These are phyloP conservation scores for Phania funesta DNA, from an alignment of 2,888 invertebrate genomes.

Conservation along the genomic window DNA sequence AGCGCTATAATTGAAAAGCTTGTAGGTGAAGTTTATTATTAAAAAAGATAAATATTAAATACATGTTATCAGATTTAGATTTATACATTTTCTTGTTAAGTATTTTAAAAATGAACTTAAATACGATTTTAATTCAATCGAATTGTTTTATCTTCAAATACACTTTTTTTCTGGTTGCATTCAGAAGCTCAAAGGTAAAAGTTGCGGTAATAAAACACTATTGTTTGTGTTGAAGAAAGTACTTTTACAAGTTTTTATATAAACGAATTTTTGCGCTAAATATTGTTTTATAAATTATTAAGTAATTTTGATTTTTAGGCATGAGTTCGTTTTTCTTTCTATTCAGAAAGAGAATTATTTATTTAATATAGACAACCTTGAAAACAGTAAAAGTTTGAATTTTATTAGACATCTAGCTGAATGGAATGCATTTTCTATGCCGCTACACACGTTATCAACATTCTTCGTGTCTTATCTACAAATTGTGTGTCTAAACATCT, in stretches of 20 bases:
- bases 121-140: conserved; percentile 7
- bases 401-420: too few species aligned
- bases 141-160: conserved; percentile 16
- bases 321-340: too few species aligned
- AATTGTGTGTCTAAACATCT: too few species aligned
- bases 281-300: too few species aligned
- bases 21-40: conserved; percentile 29
- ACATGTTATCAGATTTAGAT: conserved; percentile 28
- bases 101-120: conserved; percentile 10
- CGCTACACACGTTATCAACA: too few species aligned
- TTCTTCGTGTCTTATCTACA: too few species aligned
- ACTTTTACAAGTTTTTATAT: not conserved
- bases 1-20: conserved; percentile 45
- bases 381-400: too few species aligned
- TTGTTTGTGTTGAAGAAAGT: not conserved
- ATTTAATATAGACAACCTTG: too few species aligned
- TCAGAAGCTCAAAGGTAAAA: conserved; percentile 29
- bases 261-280: not conserved
- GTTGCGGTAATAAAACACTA: not conserved
- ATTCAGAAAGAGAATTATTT: too few species aligned
- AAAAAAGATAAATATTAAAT: conserved; percentile 34
- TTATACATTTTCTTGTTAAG: not conserved
- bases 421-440: too few species aligned
- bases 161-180: not conserved
- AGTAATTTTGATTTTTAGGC: too few species aligned